A percentile compares a stretch with the other conserved stretches of the same genome.
These are phyloP conservation scores for Lepeophtheirus nordmannii DNA, from an alignment of 2,888 invertebrate genomes.

Conservation along the genomic window DNA sequence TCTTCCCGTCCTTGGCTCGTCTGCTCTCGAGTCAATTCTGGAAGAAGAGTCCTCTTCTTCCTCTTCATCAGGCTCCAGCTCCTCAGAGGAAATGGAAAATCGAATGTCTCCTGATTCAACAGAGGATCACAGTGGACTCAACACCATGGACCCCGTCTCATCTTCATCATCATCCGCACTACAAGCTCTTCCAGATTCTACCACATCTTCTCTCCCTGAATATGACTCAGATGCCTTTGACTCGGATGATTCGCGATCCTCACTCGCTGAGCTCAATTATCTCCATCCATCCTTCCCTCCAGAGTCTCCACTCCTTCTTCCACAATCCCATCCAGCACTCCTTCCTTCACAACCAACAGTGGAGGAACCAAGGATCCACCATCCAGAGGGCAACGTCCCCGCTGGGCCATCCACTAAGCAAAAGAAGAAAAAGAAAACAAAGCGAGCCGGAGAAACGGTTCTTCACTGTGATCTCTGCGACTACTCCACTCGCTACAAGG, in stretches of 20 bases:
- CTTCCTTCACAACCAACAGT: background rate
- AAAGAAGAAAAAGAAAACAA: constrained; percentile 17
- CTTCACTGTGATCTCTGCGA: constrained; percentile 20
- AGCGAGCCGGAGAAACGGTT: constrained; percentile 15
- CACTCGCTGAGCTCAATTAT: constrained; percentile 14
- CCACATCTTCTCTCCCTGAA: constrained; percentile 10
- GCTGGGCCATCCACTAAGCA: background rate
- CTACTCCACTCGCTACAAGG: constrained; percentile 23
- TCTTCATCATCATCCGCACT: background rate
- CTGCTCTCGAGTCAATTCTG: constrained; percentile 17
- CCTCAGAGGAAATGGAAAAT: constrained; percentile 4
- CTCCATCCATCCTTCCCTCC: background rate
- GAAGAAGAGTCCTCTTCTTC: constrained; percentile 15
- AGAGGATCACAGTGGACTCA: background rate
- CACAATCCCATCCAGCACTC: background rate
- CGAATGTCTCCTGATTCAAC: constrained; percentile 22
- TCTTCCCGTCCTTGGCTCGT: constrained; percentile 20
- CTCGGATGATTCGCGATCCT: constrained; percentile 15
- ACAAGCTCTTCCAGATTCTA: constrained; percentile 20
- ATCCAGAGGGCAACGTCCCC: background rate
- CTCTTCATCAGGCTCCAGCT: background rate
- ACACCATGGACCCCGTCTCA: background rate
- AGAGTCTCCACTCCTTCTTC: background rate
- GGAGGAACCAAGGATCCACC: background rate
- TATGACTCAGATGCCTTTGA: constrained; percentile 24